Percentiles rank a stretch among this genome's conserved stretches.
Evolutionary conservation across 1,140 invertebrate species (phyloP).

Genomic region (Meloidogyne chitwoodi): DNA sequence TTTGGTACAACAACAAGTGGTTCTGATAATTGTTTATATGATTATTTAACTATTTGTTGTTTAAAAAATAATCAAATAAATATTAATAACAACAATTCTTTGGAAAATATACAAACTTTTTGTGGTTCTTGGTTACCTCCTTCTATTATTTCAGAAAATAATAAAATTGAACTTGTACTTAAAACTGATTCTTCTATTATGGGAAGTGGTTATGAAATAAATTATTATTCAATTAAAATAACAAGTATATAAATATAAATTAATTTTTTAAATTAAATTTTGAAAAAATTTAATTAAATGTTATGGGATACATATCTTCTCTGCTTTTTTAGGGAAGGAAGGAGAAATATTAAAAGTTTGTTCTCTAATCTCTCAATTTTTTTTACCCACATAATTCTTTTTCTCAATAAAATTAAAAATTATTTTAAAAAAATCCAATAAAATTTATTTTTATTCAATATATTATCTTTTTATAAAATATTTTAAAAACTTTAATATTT

Average conservation of each 20-base stretch:
- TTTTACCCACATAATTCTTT: no score
- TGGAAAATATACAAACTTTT: conserved; percentile 31
- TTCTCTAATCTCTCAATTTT: no score
- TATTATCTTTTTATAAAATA: no score
- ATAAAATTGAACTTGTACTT: conserved; percentile 32
- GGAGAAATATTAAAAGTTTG: no score
- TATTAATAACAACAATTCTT: conserved; percentile 3
- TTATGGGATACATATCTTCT: no score
- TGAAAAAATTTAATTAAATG: no score
- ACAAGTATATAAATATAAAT: conserved; percentile 3
- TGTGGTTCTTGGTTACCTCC: conserved; percentile 42
- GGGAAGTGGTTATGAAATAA: conserved; percentile 34
- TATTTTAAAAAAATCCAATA: no score
- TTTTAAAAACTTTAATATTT: no score
- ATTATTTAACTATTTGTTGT: conserved; percentile 21
- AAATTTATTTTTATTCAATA: no score
- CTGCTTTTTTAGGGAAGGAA: no score
- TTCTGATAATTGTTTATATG: conserved; percentile 33
- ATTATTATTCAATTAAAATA: conserved; percentile 37
- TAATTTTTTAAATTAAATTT: no score
- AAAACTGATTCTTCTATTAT: conserved; percentile 37
- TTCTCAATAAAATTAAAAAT: no score
- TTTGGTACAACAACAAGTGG: background rate
- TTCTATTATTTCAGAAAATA: conserved; percentile 26
- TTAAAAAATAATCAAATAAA: background rate